Evolutionary conservation across 2,888 invertebrate species (phyloP).

Genomic region (Beris chalybata): DNA sequence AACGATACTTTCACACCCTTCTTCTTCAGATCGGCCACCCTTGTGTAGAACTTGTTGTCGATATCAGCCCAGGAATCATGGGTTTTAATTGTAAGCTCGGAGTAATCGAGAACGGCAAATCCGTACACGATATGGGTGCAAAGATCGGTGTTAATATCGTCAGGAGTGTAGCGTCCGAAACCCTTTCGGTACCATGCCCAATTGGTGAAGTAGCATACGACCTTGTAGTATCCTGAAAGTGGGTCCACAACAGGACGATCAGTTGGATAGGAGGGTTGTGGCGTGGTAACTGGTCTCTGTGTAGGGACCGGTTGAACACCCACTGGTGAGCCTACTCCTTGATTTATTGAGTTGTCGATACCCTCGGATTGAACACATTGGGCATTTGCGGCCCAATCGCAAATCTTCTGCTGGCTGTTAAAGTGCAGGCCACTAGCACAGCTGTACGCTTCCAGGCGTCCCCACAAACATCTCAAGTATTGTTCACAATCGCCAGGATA

Average conservation of each 20-base stretch:
- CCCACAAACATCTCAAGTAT: conserved; percentile 79
- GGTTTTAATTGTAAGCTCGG: conserved; percentile 74
- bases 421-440: conserved; percentile 76
- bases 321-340: conserved; percentile 38
- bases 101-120: conserved; percentile 86
- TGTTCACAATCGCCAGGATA: conserved; percentile 71
- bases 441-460: conserved; percentile 69
- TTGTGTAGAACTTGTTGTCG: conserved; percentile 84
- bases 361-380: conserved; percentile 57
- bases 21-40: conserved; percentile 76
- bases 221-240: conserved; percentile 71
- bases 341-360: conserved; percentile 36
- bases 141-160: conserved; percentile 81
- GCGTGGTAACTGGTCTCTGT: conserved; percentile 44
- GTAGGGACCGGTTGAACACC: conserved; percentile 37
- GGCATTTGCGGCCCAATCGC: conserved; percentile 73
- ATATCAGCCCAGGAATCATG: conserved; percentile 91
- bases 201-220: conserved; percentile 90
- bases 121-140: conserved; percentile 94
- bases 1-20: conserved; percentile 82
- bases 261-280: conserved; percentile 49
- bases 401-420: conserved; percentile 68
- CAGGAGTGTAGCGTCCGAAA: conserved; percentile 79
- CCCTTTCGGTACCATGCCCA: conserved; percentile 92
- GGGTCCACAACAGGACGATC: conserved; percentile 55